A percentile compares a stretch with the other conserved stretches of the same genome.
phyloP scores from a whole-genome alignment of 1,140 invertebrate genomes.

The Mya arenaria region DNA sequence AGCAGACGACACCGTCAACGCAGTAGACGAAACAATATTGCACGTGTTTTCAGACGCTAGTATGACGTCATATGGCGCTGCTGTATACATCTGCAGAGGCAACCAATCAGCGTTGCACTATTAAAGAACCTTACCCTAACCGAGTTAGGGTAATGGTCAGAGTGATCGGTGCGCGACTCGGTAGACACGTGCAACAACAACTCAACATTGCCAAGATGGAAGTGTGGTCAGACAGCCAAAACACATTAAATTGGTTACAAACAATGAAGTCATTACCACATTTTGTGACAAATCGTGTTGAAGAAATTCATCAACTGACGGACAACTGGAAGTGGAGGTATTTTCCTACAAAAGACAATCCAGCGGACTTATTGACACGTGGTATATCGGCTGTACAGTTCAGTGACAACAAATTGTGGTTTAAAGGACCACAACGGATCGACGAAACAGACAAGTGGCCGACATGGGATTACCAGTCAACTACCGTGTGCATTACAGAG shows the following conservation, averaged over 20 bases:
- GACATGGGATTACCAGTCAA: neutral
- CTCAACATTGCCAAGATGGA: neutral
- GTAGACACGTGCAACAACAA: neutral
- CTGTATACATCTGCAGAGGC: neutral
- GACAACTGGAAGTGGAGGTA: neutral
- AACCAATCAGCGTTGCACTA: neutral
- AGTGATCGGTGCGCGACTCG: neutral
- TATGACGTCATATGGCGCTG: conserved; percentile 1
- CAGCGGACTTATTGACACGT: neutral
- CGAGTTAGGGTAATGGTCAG: neutral
- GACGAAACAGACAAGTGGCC: neutral
- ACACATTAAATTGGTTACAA: neutral
- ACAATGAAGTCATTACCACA: neutral
- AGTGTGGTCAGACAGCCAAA: neutral
- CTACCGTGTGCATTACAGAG: neutral
- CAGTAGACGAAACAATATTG: neutral
- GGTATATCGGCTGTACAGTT: neutral
- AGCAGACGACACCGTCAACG: neutral
- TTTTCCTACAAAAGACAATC: neutral
- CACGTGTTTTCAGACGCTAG: neutral
- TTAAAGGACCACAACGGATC: neutral
- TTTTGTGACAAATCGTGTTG: neutral
- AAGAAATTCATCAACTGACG: neutral
- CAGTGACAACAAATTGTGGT: neutral
- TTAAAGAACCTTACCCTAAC: neutral